phyloP scores from a whole-genome alignment of 2,113 vertebrate species.

The Nycticebus coucang region DNA sequence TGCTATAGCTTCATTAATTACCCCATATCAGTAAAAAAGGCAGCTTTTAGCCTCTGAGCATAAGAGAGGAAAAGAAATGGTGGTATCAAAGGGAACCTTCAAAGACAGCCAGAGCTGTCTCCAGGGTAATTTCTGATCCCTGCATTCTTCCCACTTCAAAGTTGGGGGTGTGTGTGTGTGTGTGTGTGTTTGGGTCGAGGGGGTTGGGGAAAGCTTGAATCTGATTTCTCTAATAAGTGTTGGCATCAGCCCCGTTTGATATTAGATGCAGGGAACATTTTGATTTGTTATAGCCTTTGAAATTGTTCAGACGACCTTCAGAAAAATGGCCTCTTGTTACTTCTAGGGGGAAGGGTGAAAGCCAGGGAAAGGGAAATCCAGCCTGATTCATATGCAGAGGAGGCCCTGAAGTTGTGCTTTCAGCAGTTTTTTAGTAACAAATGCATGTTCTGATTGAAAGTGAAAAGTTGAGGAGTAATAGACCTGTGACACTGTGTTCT shows the following conservation, averaged over 20 bases:
- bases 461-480: slow-evolving; percentile 85
- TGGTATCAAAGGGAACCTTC: slow-evolving; percentile 98
- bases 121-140: slow-evolving; percentile 97
- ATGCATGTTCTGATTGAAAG: slow-evolving; percentile 85
- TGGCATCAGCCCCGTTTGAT: slow-evolving; percentile 98
- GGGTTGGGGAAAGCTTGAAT: slow-evolving; percentile 86
- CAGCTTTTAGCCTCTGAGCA: slow-evolving; percentile 86
- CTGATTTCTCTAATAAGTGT: slow-evolving; percentile 98
- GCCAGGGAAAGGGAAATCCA: slow-evolving; percentile 56
- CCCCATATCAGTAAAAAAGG: slow-evolving; percentile 84
- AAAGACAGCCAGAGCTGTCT: slow-evolving; percentile 95
- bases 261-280: slow-evolving; percentile 97
- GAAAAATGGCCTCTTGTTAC: slow-evolving; percentile 86
- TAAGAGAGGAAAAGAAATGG: slow-evolving; percentile 88
- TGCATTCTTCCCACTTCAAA: slow-evolving; percentile 98
- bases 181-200: slow-evolving; percentile 85
- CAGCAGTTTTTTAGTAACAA: slow-evolving; percentile 86
- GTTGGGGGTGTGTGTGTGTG: slow-evolving; percentile 89
- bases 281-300: slow-evolving; percentile 98
- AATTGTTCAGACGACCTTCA: slow-evolving; percentile 96
- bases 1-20: slow-evolving; percentile 87
- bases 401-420: slow-evolving; percentile 82
- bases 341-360: slow-evolving; percentile 74
- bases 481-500: slow-evolving; percentile 77
- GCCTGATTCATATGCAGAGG: slow-evolving; percentile 80